Base-by-base conservation (phyloP, 2,797 vertebrate species). In the Chaenodraco wilsoni region DNA sequence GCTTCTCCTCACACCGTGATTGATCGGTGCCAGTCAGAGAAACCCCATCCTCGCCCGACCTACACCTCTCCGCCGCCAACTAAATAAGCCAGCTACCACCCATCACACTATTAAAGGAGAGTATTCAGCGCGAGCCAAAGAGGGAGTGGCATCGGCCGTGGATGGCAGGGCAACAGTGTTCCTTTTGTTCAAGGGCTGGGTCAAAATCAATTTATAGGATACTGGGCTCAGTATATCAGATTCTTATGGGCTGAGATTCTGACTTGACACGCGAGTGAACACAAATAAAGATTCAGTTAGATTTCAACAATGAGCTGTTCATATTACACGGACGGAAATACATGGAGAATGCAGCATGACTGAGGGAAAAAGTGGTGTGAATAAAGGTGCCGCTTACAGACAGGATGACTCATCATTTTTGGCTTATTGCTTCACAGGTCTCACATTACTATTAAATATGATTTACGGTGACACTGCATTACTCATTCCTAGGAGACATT, bases 1-100 rank as follows among this genome's bases (percentile, higher is more conserved):
- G 89, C 88, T 66, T 84, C 82, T 94, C 93, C 94, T 93, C 92
- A 91, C 94, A 82, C 90, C 91, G 89, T 96, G 98, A 99, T 96
- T 98, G 97, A 98, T 98, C 78, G 95, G 93, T 98, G 98, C 95
- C 97, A 97, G 95, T 98, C 94, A 95, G 92, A 94, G 93, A 93
- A 94, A 91, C 90, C 86, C 88, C 94, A 94, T 95, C 96, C 94
- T 92, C 88, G 81, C 92, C 91, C 94, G 92, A 91, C 95, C 33
- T 37, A 37, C 93, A 93, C 94, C 95, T 93, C 94, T 92, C 88
- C 91, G 88, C 91, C 88, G 93, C 91, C 92, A 94, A 93, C 77
- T 91, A 96, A 97, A 96, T 96, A 96, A 96, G 94, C 82, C 92
- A 93, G 95, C 93, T 94, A 95, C 94, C 95, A 95, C 95, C 94